These are phyloP conservation scores for Hyppa rectilinea DNA, from an alignment of 2,888 invertebrate genomes.

Conservation along the genomic window DNA sequence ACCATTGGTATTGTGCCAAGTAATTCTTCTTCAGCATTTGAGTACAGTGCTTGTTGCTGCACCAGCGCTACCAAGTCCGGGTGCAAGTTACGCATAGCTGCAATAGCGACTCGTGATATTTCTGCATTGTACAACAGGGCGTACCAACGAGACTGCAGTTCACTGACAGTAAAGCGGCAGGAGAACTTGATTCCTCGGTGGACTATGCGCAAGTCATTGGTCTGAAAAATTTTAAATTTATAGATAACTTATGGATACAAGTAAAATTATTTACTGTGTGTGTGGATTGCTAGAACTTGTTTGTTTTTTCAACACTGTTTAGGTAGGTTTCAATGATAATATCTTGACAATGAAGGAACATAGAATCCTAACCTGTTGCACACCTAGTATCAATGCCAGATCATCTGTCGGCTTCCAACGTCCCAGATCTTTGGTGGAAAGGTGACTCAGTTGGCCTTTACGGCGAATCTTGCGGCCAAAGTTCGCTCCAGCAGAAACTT, in stretches of 20 bases:
- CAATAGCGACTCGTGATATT: constrained; percentile 97
- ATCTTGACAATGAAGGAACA: neutral
- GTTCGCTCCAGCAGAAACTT: constrained; percentile 82
- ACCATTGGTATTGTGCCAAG: constrained; percentile 94
- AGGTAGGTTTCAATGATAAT: neutral
- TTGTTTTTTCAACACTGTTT: neutral
- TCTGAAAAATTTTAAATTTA: constrained; percentile 83
- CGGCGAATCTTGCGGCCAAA: constrained; percentile 89
- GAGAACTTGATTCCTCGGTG: constrained; percentile 98
- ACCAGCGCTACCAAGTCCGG: constrained; percentile 97
- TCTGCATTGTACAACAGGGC: constrained; percentile 98
- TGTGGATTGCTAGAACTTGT: neutral
- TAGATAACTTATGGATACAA: neutral
- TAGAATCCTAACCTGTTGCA: constrained; percentile 93
- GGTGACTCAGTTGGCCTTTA: constrained; percentile 92
- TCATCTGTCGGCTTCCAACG: constrained; percentile 99
- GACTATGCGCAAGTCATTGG: constrained; percentile 95
- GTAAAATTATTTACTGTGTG: neutral
- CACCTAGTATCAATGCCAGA: constrained; percentile 97
- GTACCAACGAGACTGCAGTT: constrained; percentile 99
- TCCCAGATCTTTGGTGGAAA: constrained; percentile 96
- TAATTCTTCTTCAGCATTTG: constrained; percentile 96
- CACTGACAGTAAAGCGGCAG: constrained; percentile 97
- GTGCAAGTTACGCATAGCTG: constrained; percentile 98
- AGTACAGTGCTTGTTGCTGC: constrained; percentile 97